These are phyloP conservation scores for Pandemis heparana DNA, from an alignment of 2,888 invertebrate genomes.

Conservation along the genomic window DNA sequence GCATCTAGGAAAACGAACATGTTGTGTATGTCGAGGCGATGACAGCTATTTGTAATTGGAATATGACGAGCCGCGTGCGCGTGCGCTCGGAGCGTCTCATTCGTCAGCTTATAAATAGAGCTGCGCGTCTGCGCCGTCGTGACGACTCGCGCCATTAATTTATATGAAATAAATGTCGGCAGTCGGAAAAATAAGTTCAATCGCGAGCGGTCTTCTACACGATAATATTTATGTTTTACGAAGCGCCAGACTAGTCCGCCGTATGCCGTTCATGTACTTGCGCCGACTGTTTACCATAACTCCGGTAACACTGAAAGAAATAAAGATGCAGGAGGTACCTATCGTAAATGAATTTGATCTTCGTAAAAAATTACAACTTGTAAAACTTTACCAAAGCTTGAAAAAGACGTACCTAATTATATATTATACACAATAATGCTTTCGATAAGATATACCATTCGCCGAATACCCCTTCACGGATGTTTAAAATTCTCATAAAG, in stretches of 20 bases:
- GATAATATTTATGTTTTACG: slow-evolving; percentile 85
- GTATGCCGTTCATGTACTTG: slow-evolving; percentile 70
- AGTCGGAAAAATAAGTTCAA: slow-evolving; percentile 84
- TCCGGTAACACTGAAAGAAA: slow-evolving; percentile 30
- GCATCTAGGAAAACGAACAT: slow-evolving; percentile 51
- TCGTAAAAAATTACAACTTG: background rate
- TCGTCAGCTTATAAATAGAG: slow-evolving; percentile 86
- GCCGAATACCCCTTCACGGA: slow-evolving; percentile 69
- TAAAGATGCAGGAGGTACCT: slow-evolving; percentile 8
- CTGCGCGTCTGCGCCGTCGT: slow-evolving; percentile 83
- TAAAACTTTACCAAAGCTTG: background rate
- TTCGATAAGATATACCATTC: slow-evolving; percentile 70
- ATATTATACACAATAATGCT: slow-evolving; percentile 38
- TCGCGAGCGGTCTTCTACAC: slow-evolving; percentile 80
- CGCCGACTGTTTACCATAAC: slow-evolving; percentile 36
- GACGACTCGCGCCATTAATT: slow-evolving; percentile 86
- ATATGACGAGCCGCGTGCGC: slow-evolving; percentile 84
- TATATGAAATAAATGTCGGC: slow-evolving; percentile 86
- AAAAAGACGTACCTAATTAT: background rate
- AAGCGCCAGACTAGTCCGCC: slow-evolving; percentile 59
- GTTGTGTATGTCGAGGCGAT: slow-evolving; percentile 73
- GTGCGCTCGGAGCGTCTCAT: slow-evolving; percentile 83
- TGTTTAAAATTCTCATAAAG: slow-evolving; percentile 76
- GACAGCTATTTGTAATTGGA: slow-evolving; percentile 85
- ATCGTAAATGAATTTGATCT: slow-evolving; percentile 20